Evolutionary conservation across 2,888 invertebrate species (phyloP), one percentile per base, ranked within the genome.

Genomic region (Athripsodes cinereus): DNA sequence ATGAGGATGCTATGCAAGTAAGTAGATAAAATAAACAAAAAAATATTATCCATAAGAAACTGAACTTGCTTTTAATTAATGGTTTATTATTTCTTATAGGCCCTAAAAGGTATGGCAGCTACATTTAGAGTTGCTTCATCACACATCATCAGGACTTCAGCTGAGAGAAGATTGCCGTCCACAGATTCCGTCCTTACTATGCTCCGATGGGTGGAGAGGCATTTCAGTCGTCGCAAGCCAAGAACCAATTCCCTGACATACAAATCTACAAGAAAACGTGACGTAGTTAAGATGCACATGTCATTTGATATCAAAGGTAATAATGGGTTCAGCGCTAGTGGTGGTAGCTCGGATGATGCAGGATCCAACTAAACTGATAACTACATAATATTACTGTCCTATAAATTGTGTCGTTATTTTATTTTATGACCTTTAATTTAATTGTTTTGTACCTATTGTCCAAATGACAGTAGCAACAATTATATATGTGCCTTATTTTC

Each of bases 1-100:
- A 93, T 70, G 93, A 93, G 74, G 92, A 93, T 69, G 93, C 93
- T 46, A 92, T 93, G 89, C 81, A 85, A 84, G 91, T 91, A 72
- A 72, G 47, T 2, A 26, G 10, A 26, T 6, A 26, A 6, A 26
- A 26, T 26, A 10, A 6, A 3, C 26, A 26, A 6, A 26, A 6
- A 26, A 26, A 6, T 26, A 26, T 26, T 26, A 26, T 6, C 10
- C 26, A 26, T 6, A 26, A 26, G 26, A 10, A n/a, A n/a, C n/a
- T n/a, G n/a, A n/a, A n/a, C n/a, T n/a, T n/a, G n/a, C n/a, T n/a
- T n/a, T n/a, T n/a, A n/a, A n/a, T n/a, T n/a, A n/a, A n/a, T n/a
- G n/a, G n/a, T n/a, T n/a, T n/a, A n/a, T n/a, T n/a, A n/a, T 50
- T 34, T 31, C 22, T 63, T 63, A 35, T 69, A 92, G 92, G 91